A percentile compares a stretch with the other conserved stretches of the same genome.
Conservation (phyloP, 2,113 vertebrate species). For the Indicator indicator region DNA sequence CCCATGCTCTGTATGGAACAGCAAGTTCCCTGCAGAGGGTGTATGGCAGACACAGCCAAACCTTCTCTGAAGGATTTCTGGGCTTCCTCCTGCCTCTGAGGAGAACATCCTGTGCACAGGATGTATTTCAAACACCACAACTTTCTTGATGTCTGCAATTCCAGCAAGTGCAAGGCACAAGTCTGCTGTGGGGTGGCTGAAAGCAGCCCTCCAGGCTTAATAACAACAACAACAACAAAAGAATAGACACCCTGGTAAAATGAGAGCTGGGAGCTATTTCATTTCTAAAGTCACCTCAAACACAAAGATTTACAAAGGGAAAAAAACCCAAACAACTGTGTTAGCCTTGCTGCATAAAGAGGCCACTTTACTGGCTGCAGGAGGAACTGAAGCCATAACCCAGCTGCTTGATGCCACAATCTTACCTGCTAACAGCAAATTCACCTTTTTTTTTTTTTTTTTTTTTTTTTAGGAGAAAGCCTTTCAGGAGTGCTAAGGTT, state of each 20-base stretch:
- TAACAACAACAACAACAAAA: background rate
- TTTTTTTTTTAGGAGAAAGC: background rate
- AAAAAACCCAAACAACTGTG: too few species aligned
- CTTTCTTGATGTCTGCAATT: rapidly evolving
- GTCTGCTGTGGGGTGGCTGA: background rate
- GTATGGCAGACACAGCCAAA: too few species aligned
- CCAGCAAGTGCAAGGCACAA: background rate
- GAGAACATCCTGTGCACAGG: background rate
- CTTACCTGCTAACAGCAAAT: background rate
- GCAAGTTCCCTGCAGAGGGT: too few species aligned
- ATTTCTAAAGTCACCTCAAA: background rate
- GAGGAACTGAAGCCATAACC: background rate
- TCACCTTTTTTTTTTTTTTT: too few species aligned
- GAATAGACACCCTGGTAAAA: background rate
- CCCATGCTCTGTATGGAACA: rapidly evolving
- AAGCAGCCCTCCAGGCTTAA: background rate
- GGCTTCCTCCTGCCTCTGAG: background rate
- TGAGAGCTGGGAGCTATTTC: rapidly evolving
- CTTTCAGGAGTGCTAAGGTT: background rate
- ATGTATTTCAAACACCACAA: background rate
- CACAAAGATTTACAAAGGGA: background rate
- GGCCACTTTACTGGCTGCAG: background rate
- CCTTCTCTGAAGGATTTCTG: background rate
- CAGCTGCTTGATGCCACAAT: background rate
- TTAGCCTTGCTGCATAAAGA: background rate